Base-by-base conservation (phyloP, 2,888 invertebrate genomes). In the Dicyrtomina minuta region DNA sequence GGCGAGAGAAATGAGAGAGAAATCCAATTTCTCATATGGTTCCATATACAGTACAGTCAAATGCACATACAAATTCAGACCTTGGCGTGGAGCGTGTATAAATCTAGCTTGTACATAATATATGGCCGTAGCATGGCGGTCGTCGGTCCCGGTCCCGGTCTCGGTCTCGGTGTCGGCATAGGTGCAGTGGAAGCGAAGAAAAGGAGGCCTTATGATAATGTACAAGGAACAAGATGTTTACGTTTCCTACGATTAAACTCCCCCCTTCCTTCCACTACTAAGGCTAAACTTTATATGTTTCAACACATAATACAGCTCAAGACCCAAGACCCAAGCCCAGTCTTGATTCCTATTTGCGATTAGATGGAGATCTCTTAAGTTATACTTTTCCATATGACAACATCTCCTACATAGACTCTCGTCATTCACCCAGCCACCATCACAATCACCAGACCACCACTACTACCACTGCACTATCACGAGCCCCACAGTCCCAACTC, bases 221-320 rank as follows among this genome's bases (percentile, higher is more conserved):
- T 41, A 17, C 17, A 41, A 17, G 41, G 22, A 53, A 53, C 10
- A 59, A 59, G 17, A 59, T 59, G 41, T 41, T 39, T 59, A 59
- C 59, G 20, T 59, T 58, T 59, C 59, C 39, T 59, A 17, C 33
- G 41, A 33, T 59, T 59, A 53, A 53, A 53, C 22, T 53, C 22
- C 24, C 53, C 17, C 53, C 26, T 53, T 22, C 53, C 12, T 53
- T 53, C 6, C 49, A 49, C 49, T 20, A 22, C 15, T 13, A 1
- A 22, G 26, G 24, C 12, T 8, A 1, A 53, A 24, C 53, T 13
- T 10, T 10, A 1, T 5, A 53, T 22, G 6, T 22, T 33, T 33
- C 33, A 33, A 26, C 24, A 53, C 53, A 53, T 12, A 46, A 5
- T 46, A 46, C 20, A 12, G 22, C 17, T 5, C n/a, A 5, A 26